phyloP scores from a whole-genome alignment of 2,797 vertebrate species.

The Limosa lapponica region DNA sequence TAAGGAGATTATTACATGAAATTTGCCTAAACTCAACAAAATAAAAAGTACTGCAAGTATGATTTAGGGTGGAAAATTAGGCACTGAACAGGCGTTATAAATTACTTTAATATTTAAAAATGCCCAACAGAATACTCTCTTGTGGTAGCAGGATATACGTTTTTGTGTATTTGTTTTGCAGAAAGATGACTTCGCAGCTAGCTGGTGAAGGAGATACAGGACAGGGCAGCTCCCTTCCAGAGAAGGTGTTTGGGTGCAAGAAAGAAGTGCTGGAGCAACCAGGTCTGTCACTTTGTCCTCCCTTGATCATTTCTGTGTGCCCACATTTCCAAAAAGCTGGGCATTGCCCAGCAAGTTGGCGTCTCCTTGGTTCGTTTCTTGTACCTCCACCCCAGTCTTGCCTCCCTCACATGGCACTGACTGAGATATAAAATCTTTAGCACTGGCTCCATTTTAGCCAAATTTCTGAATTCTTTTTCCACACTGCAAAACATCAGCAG shows the following conservation, averaged over 20 bases:
- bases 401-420: neutral
- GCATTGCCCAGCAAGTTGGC: neutral
- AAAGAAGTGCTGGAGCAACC: neutral
- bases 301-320: neutral
- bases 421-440: neutral
- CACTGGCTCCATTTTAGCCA: neutral
- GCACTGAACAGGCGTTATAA: neutral
- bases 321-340: neutral
- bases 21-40: slow-evolving; percentile 2
- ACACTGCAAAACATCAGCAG: neutral
- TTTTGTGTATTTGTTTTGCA: neutral
- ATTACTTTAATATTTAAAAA: neutral
- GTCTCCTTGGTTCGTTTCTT: neutral
- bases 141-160: neutral
- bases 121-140: neutral
- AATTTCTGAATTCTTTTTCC: neutral
- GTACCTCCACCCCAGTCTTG: fast-evolving
- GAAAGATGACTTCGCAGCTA: slow-evolving; percentile 10
- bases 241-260: neutral
- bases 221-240: neutral
- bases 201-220: neutral
- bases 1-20: neutral
- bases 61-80: neutral
- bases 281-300: neutral
- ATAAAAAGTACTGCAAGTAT: neutral